Base-by-base conservation (phyloP, 1,140 invertebrate species). In the Bombus terrestris region DNA sequence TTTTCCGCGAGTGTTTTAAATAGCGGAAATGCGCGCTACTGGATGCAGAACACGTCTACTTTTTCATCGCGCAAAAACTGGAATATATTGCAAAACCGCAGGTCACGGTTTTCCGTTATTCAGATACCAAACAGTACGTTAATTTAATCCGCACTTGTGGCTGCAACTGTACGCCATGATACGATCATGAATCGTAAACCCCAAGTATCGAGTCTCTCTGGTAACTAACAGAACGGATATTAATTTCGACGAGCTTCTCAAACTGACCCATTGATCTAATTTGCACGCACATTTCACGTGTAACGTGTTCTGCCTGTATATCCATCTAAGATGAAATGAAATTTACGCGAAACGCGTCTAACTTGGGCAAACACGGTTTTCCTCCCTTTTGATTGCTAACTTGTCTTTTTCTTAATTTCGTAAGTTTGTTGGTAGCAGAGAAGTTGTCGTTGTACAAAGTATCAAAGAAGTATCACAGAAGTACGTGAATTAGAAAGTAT, bases 181-280 rank as follows among this genome's bases (percentile, higher is more conserved):
- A 80, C 74, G 79, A 92, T 91, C 88, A 82, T 90, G 89, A 89
- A 91, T 89, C 88, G 88, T 90, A 87, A 85, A 85, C 87, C 80
- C 43, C 66, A 66, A 78, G 72, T 88, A 92, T 92, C 90, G 88
- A 86, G 88, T 91, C 89, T 88, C 86, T 77, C 41, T 84, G 79
- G 83, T 87, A 91, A 92, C 91, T 90, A 92, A 92, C 89, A 82
- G 86, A 92, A 91, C 92, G 92, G 91, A 93, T 93, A 93, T 92
- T 93, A 93, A 92, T 92, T 92, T 89, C 88, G 88, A 90, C 88
- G 80, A 69, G 86, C 81, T 88, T 87, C 91, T 92, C 88, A 86
- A 91, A 88, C 88, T 86, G 86, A 92, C 91, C 88, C 86, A 88
- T 91, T 91, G 88, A 93, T 92, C 86, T 87, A 93, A 92, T 92